These are phyloP conservation scores for Cryptoblepharus egeriae DNA, from an alignment of 2,797 vertebrate genomes.

Conservation along the genomic window DNA sequence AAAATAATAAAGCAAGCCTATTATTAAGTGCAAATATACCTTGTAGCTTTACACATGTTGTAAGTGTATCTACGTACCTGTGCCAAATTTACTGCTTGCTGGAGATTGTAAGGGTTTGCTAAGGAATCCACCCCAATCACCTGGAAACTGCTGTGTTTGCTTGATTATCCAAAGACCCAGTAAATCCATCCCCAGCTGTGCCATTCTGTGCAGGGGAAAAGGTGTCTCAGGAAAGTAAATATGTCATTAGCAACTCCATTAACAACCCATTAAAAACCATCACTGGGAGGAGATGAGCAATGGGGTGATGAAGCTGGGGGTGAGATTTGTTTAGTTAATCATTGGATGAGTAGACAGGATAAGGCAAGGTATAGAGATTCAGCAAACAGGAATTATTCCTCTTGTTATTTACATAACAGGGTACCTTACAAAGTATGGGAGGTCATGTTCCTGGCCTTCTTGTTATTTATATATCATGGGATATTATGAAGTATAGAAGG, in stretches of 20 bases:
- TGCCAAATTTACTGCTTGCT: not conserved
- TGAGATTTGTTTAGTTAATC: constrained; percentile 6
- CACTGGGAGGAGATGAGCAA: constrained; percentile 20
- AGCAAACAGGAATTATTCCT: too few relatives aligned
- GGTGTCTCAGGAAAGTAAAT: constrained; percentile 35
- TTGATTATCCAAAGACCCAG: constrained; percentile 19
- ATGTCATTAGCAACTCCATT: constrained; percentile 39
- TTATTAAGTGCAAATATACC: too few relatives aligned
- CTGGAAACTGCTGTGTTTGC: not conserved
- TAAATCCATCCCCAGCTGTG: constrained; percentile 7
- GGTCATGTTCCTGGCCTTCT: too few relatives aligned
- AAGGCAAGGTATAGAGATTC: too few relatives aligned
- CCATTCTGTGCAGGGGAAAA: constrained; percentile 23
- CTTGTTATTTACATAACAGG: too few relatives aligned
- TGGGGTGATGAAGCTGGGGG: not conserved
- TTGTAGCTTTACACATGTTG: not conserved
- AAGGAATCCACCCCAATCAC: not conserved
- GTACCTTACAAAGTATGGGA: too few relatives aligned
- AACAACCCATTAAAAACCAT: constrained; percentile 34
- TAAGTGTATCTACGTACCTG: too few relatives aligned
- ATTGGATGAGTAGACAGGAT: not conserved
- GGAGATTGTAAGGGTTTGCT: not conserved
- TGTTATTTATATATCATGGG: too few relatives aligned
- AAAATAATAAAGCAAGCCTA: too few relatives aligned
- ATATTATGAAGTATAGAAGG: too few relatives aligned